Conservation (phyloP, 2,888 invertebrate species). For the Ypsolopha scabrella region DNA sequence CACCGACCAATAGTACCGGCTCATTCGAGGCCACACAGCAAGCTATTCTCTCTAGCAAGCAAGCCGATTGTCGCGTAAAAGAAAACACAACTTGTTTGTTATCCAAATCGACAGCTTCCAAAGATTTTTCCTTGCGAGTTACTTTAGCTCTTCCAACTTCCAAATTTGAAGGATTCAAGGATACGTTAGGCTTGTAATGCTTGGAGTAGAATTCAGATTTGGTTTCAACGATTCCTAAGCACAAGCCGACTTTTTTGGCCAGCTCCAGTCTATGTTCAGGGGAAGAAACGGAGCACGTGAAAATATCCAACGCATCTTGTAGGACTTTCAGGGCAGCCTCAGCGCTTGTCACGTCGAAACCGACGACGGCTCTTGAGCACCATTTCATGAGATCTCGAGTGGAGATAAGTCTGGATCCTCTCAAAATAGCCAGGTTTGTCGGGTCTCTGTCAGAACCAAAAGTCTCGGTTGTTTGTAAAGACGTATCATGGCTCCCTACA, state of each 20-base stretch:
- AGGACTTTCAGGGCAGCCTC: slow-evolving; percentile 78
- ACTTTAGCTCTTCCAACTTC: slow-evolving; percentile 79
- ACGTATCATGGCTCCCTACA: slow-evolving; percentile 73
- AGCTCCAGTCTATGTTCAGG: slow-evolving; percentile 74
- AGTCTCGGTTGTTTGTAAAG: slow-evolving; percentile 45
- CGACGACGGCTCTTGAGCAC: slow-evolving; percentile 82
- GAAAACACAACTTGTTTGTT: slow-evolving; percentile 75
- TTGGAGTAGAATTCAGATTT: slow-evolving; percentile 85
- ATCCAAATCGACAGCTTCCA: slow-evolving; percentile 45
- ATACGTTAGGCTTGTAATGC: slow-evolving; percentile 82
- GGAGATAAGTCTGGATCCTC: slow-evolving; percentile 76
- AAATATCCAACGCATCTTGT: slow-evolving; percentile 92
- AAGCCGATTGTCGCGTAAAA: slow-evolving; percentile 84
- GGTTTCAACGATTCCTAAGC: slow-evolving; percentile 84
- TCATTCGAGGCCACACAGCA: slow-evolving; percentile 87
- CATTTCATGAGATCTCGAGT: slow-evolving; percentile 93
- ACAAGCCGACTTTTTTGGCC: slow-evolving; percentile 81
- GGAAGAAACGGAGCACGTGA: slow-evolving; percentile 83
- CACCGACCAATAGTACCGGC: slow-evolving; percentile 95
- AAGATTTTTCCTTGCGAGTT: slow-evolving; percentile 43
- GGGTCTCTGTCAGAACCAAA: slow-evolving; percentile 21
- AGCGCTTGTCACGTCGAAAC: slow-evolving; percentile 80
- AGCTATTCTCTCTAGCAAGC: slow-evolving; percentile 88
- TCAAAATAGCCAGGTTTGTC: slow-evolving; percentile 31
- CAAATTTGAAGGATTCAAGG: slow-evolving; percentile 67